Base-by-base conservation (phyloP, 2,113 vertebrate species). In the Cheilinus undulatus region DNA sequence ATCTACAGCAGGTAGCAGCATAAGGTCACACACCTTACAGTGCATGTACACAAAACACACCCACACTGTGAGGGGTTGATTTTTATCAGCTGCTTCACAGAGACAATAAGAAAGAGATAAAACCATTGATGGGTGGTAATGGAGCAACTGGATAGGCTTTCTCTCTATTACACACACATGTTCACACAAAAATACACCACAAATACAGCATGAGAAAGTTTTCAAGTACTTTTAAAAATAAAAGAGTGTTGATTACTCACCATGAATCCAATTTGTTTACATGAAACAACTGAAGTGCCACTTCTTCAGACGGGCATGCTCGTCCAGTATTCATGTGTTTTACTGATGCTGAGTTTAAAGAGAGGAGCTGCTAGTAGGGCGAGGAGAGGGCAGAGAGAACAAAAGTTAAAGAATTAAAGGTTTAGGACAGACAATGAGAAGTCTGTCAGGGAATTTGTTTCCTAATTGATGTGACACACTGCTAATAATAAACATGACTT, bases 181-280 rank as follows among this genome's bases (percentile, higher is more conserved):
- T 11, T 34, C 53, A 52, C 51, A 60, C 62, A 59, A 49, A 65
- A 46, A 59, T 27, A 63, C 64, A 74, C 38, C 63, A 38, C 58
- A 58, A 59, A 60, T 12, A 58, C 19, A 28, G 20, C 24, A 5
- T 6, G 20, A 36, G 3, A 26, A 3, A 48, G 19, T 56, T 19
- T n/a, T 65, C 23, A 74, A 60, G 74, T 43, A 50, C 61, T 72
- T 45, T 20, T n/a, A n/a, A 45, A 59, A 51, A 69, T 22, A 30
- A 80, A 82, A 67, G 46, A 62, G 42, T 34, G 60, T 53, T 58
- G 17, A 73, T 80, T 66, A 75, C 79, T 84, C 48, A 77, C 56
- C 49, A 74, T 80, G 67, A 71, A 74, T 79, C 67, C 69, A 52
- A 65, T 71, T 84, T 79, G 78, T 77, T 88, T 82, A 76, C 51